Base-by-base conservation (phyloP, 2,113 vertebrate species). In the Reinhardtius hippoglossoides region DNA sequence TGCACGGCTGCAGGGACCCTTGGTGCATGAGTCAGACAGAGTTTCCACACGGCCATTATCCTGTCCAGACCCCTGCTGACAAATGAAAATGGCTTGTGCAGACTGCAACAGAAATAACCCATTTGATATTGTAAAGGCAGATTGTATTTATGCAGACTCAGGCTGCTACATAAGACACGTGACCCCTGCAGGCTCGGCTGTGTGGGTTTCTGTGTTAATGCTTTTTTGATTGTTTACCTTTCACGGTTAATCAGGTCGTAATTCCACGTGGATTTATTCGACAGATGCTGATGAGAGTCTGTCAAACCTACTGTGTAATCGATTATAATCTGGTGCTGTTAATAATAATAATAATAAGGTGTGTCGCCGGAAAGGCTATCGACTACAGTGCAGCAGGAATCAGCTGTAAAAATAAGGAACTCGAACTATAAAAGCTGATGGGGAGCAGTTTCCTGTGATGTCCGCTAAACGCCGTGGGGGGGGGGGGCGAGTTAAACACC, bases 41-140 rank as follows among this genome's bases (percentile, higher is more conserved):
- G 70, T 80, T 84, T 82, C 78, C 78, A 84, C 70, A 46, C 27
- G 64, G n/a, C 70, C 76, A 72, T 86, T 84, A 84, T 76, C 63
- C 78, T 64, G 58, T 85, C 67, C 75, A 71, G 71, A 81, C 21
- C 70, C 68, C 31, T 40, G 59, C 78, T 82, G 79, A 88, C 66
- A 79, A 83, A 87, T 76, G 71, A 71, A 78, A 87, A 84, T 72
- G 44, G 42, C 52, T 80, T 78, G 56, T 62, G 60, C 82, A 85
- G 74, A 78, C 67, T 48, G 77, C 35, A 78, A 73, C 40, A 57
- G 40, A 76, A 88, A 70, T 0, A 80, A 80, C 16, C 20, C 54
- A 4, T 60, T 18, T 70, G 37, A 85, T 61, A 68, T 35, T 27
- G 15, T 61, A 27, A 80, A 46, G 58, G 54, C 48, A 54, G 54